Evolutionary conservation across 2,797 vertebrate genomes (phyloP).

Genomic region (Megalops cyprinoides): DNA sequence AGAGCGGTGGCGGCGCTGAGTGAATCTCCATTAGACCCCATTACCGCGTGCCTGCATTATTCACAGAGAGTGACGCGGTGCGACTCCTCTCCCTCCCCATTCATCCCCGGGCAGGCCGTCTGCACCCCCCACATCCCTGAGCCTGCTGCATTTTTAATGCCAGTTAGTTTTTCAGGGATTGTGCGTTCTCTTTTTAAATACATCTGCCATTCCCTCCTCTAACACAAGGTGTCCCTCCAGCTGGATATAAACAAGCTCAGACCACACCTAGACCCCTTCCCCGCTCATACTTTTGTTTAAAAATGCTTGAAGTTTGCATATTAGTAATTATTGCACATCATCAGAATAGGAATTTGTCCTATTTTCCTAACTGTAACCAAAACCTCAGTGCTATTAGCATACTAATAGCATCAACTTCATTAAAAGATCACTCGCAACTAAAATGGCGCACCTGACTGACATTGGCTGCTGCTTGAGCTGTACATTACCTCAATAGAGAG

Average conservation of each 20-base stretch:
- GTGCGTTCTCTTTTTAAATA: constrained; percentile 6
- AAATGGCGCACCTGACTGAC: too few relatives aligned
- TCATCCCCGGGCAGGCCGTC: constrained; percentile 22
- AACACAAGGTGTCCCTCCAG: not conserved
- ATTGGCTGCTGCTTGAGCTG: too few relatives aligned
- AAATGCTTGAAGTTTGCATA: too few relatives aligned
- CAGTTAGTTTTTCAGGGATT: constrained; percentile 20
- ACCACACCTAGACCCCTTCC: not conserved
- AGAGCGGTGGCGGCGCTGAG: not conserved
- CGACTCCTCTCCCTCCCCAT: not conserved
- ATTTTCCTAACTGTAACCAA: too few relatives aligned
- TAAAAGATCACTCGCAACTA: too few relatives aligned
- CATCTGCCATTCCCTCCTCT: not conserved
- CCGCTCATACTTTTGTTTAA: too few relatives aligned
- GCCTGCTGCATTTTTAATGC: constrained; percentile 33
- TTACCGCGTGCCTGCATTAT: constrained; percentile 32
- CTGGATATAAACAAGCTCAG: not conserved
- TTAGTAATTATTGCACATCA: too few relatives aligned
- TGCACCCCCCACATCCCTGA: constrained; percentile 16
- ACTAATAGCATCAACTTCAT: too few relatives aligned
- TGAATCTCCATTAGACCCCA: constrained; percentile 27
- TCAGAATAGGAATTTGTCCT: too few relatives aligned
- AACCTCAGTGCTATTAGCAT: too few relatives aligned
- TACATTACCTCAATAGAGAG: not conserved
- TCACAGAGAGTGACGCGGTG: not conserved